Percentiles rank a stretch among this genome's conserved stretches.
phyloP scores from a whole-genome alignment of 2,888 invertebrate genomes.

The Synanthedon andrenaeformis region DNA sequence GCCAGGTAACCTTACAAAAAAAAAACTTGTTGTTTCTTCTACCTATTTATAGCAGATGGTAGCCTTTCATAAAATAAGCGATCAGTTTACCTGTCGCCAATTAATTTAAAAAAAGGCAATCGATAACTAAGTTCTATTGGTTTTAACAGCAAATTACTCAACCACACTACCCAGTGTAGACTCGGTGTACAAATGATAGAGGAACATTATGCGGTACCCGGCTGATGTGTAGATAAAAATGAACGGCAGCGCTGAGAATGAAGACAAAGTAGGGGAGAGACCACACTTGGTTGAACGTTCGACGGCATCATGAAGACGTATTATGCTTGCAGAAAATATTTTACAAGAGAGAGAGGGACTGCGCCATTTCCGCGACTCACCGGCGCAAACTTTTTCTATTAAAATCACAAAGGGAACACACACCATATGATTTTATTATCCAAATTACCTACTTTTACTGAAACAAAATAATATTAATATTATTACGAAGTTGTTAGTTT shows the following conservation, averaged over 20 bases:
- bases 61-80: too few relatives aligned
- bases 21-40: too few relatives aligned
- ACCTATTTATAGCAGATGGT: too few relatives aligned
- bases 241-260: conserved; percentile 10
- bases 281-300: conserved; percentile 22
- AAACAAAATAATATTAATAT: too few relatives aligned
- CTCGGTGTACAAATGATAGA: too few relatives aligned
- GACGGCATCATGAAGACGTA: conserved; percentile 33
- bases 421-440: conserved; percentile 9
- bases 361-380: neutral
- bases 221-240: neutral
- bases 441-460: conserved; percentile 4
- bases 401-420: conserved; percentile 1
- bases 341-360: conserved; percentile 4
- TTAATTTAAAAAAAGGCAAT: too few relatives aligned
- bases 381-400: conserved; percentile 4
- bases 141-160: too few relatives aligned
- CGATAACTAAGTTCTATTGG: too few relatives aligned
- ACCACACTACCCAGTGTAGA: too few relatives aligned
- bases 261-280: conserved; percentile 24
- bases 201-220: neutral
- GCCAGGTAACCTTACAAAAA: too few relatives aligned
- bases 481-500: too few relatives aligned
- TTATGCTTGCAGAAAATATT: conserved; percentile 28
- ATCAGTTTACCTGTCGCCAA: too few relatives aligned